Evolutionary conservation across 1,140 invertebrate species (phyloP).

Genomic region (Tetragnatha versicolor): DNA sequence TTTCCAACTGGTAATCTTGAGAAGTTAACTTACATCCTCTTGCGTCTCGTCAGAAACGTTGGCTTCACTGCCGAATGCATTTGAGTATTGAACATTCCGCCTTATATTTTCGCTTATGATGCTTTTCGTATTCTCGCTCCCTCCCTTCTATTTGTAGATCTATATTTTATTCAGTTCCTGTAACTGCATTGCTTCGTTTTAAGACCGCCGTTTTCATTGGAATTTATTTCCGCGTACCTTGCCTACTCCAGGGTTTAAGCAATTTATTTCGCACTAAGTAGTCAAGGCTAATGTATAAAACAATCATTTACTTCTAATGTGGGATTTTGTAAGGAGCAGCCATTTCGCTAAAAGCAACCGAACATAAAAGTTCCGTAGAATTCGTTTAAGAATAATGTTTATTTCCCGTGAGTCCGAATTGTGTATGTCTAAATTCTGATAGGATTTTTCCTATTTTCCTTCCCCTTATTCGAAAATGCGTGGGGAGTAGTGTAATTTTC

Average conservation of each 20-base stretch:
- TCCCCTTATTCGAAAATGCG: background rate
- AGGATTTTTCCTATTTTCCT: background rate
- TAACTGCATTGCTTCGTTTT: constrained; percentile 5
- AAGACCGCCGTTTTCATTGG: background rate
- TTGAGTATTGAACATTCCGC: background rate
- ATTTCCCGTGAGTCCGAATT: constrained; percentile 50
- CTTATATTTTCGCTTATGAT: constrained; percentile 12
- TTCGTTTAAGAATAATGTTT: constrained; percentile 55
- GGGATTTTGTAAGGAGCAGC: constrained; percentile 41
- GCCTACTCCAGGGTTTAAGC: constrained; percentile 27
- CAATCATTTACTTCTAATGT: constrained; percentile 55
- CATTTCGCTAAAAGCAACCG: constrained; percentile 54
- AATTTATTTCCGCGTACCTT: constrained; percentile 43
- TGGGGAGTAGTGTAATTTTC: constrained; percentile 48
- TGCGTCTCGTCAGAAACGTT: background rate
- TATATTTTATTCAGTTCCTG: constrained; percentile 14
- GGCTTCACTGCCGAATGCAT: background rate
- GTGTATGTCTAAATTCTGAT: constrained; percentile 48
- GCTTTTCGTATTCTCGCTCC: background rate
- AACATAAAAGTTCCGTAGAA: constrained; percentile 52
- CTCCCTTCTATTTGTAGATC: background rate
- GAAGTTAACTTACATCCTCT: no score
- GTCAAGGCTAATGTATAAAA: constrained; percentile 56
- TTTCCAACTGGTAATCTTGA: no score
- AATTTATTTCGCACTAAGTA: constrained; percentile 53